Conservation (phyloP, 1,140 invertebrate genomes). For the Doryteuthis pealeii region DNA sequence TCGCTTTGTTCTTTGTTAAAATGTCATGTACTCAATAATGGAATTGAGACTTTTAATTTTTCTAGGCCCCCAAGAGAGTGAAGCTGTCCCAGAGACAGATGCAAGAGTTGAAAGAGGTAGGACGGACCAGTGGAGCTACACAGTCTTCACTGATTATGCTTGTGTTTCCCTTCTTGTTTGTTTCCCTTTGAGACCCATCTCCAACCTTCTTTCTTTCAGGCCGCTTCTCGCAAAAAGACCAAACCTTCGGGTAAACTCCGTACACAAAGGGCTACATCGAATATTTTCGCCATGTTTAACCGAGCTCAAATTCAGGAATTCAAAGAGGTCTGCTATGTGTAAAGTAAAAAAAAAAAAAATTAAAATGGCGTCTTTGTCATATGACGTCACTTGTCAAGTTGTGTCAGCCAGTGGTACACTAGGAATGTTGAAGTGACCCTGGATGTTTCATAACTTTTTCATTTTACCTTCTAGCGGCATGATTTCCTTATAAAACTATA, state of each 20-base stretch:
- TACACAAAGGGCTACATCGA: conserved; percentile 36
- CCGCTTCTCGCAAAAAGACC: conserved; percentile 17
- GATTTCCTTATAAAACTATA: no score
- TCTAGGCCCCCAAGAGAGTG: conserved; percentile 4
- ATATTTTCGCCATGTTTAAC: conserved; percentile 40
- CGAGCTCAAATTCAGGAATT: conserved; percentile 65
- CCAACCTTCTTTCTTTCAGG: conserved; percentile 15
- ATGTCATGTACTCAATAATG: background rate
- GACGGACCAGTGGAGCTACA: conserved; percentile 11
- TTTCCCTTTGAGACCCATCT: background rate
- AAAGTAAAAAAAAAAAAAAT: background rate
- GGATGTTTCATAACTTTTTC: no score
- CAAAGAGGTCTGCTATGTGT: conserved; percentile 67
- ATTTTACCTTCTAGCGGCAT: no score
- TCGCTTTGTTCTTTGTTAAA: no score
- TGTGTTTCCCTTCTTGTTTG: background rate
- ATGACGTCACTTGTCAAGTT: no score
- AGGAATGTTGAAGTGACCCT: no score
- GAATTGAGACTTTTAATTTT: background rate
- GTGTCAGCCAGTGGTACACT: no score
- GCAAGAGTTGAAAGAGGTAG: conserved; percentile 20
- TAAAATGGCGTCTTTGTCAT: background rate
- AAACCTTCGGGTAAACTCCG: conserved; percentile 17
- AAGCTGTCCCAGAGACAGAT: conserved; percentile 18
- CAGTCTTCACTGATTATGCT: background rate